Conservation (phyloP, 2,888 invertebrate species). For the Odontocolon sp. region DNA sequence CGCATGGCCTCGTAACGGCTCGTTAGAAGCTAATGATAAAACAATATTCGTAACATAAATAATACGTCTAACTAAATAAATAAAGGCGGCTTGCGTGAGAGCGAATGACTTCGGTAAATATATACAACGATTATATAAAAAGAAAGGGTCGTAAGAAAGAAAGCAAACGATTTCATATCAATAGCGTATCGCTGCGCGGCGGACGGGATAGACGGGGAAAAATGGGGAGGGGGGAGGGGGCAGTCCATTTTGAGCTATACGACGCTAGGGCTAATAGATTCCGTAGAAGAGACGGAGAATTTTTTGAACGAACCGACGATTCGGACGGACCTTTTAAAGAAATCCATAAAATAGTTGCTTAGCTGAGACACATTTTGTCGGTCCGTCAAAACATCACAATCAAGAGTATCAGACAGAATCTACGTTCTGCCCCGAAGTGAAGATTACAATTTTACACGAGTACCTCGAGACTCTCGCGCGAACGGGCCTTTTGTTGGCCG, state of each 20-base stretch:
- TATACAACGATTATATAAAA: slow-evolving; percentile 65
- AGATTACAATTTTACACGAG: slow-evolving; percentile 70
- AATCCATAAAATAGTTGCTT: slow-evolving; percentile 16
- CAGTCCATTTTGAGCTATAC: slow-evolving; percentile 19
- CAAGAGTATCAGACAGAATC: neutral
- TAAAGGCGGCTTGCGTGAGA: slow-evolving; percentile 62
- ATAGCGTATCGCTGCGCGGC: slow-evolving; percentile 2
- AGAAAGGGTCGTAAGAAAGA: slow-evolving; percentile 9
- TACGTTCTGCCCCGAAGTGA: neutral
- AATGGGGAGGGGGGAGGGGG: neutral
- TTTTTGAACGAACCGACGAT: neutral
- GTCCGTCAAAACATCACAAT: slow-evolving; percentile 33
- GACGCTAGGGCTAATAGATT: slow-evolving; percentile 13
- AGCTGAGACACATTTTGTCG: slow-evolving; percentile 11
- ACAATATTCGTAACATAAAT: slow-evolving; percentile 66
- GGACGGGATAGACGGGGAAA: neutral
- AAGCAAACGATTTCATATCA: neutral
- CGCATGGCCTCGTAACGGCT: neutral
- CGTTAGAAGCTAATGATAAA: neutral
- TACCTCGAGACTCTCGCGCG: slow-evolving; percentile 79
- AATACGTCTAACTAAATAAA: slow-evolving; percentile 73
- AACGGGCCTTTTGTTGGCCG: slow-evolving; percentile 75
- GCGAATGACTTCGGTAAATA: slow-evolving; percentile 57
- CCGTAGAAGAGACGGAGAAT: neutral
- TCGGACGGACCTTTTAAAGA: slow-evolving; percentile 44